Conservation (phyloP, 1,140 invertebrate genomes). For the Watersipora subatra region DNA sequence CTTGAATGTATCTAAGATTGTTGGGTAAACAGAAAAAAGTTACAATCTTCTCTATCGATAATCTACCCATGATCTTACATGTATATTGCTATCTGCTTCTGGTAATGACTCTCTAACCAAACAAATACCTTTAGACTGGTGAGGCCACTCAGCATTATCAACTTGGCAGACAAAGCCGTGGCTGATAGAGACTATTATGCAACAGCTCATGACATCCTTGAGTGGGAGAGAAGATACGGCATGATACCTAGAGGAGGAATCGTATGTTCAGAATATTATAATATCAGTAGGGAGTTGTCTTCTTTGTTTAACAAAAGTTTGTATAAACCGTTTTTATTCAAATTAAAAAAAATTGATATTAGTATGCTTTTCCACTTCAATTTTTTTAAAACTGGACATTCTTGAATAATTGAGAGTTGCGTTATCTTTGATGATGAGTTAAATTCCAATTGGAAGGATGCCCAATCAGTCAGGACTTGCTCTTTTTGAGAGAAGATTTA, state of each 20-base stretch:
- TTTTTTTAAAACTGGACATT: neutral
- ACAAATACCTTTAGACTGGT: too few species aligned
- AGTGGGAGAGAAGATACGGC: neutral
- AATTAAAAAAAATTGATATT: neutral
- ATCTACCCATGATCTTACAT: too few species aligned
- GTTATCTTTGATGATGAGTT: neutral
- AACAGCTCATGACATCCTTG: neutral
- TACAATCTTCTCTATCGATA: too few species aligned
- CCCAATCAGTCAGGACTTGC: too few species aligned
- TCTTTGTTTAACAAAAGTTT: too few species aligned
- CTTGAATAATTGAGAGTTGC: neutral
- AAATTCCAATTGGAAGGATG: neutral
- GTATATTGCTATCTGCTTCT: too few species aligned
- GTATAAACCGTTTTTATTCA: neutral
- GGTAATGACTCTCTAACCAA: too few species aligned
- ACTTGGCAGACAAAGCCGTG: neutral
- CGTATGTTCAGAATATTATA: neutral
- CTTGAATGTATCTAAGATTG: too few species aligned
- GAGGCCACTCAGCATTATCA: neutral
- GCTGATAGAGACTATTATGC: neutral
- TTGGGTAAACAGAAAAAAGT: too few species aligned
- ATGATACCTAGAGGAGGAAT: neutral
- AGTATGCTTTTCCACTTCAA: neutral
- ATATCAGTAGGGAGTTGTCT: too few species aligned
- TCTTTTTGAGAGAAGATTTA: too few species aligned